phyloP scores from a whole-genome alignment of 2,888 invertebrate genomes.

The Protula sp. region DNA sequence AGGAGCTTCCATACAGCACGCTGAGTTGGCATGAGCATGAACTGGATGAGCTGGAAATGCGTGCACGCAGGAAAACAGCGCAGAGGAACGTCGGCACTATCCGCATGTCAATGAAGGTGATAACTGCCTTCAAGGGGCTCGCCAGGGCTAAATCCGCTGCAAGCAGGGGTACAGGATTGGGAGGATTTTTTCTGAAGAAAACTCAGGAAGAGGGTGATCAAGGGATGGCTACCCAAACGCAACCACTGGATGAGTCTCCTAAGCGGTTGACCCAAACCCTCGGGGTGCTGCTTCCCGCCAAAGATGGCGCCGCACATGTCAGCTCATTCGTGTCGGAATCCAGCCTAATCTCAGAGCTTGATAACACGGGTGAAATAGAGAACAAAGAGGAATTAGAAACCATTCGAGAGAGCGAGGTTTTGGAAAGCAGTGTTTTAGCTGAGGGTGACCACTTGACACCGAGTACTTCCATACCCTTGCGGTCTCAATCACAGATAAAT shows the following conservation, averaged over 20 bases:
- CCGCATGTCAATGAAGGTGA: not conserved
- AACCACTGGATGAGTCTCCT: not conserved
- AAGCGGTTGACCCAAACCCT: not conserved
- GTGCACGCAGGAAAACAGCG: not conserved
- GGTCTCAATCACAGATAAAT: not conserved
- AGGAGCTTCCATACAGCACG: slow-evolving; percentile 27
- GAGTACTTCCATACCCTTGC: not conserved
- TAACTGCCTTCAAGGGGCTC: not conserved
- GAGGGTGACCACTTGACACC: not conserved
- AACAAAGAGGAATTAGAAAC: not conserved
- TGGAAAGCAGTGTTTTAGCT: not conserved
- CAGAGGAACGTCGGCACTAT: not conserved
- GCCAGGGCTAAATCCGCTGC: not conserved
- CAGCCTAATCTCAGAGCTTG: no score
- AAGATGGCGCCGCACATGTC: not conserved
- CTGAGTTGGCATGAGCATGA: slow-evolving; percentile 36
- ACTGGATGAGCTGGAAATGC: slow-evolving; percentile 22
- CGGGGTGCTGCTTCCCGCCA: not conserved
- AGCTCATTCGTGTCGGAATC: no score
- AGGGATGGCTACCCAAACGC: not conserved
- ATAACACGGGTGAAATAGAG: no score
- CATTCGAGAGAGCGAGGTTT: not conserved
- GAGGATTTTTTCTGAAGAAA: no score
- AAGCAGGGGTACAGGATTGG: no score
- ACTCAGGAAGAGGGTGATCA: not conserved